These are phyloP conservation scores for Tetranychus truncatus DNA, from an alignment of 2,888 invertebrate species.

Conservation along the genomic window DNA sequence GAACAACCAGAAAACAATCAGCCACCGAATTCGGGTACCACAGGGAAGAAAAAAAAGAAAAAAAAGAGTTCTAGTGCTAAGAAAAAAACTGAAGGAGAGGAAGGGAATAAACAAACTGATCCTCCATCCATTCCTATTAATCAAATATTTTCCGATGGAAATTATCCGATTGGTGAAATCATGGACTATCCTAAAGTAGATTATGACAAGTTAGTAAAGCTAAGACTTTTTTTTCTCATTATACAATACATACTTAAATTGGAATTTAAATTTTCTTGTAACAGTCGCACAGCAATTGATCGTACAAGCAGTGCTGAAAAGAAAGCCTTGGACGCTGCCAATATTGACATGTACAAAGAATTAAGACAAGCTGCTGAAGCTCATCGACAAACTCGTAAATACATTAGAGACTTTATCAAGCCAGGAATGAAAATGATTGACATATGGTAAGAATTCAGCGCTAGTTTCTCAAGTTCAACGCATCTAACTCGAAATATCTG, in stretches of 20 bases:
- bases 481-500: constrained; percentile 5
- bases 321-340: constrained; percentile 67
- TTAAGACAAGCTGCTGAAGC: constrained; percentile 91
- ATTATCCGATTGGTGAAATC: constrained; percentile 74
- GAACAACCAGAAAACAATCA: too few relatives aligned
- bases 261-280: neutral
- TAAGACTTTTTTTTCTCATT: neutral
- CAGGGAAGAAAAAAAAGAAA: constrained; percentile 16
- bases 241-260: neutral
- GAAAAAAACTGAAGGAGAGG: constrained; percentile 17
- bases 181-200: constrained; percentile 53
- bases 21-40: too few relatives aligned
- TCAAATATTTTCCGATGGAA: constrained; percentile 61
- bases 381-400: constrained; percentile 80
- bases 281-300: constrained; percentile 54
- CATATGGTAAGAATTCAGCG: constrained; percentile 46
- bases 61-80: constrained; percentile 14
- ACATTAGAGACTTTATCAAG: constrained; percentile 82
- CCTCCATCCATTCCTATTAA: constrained; percentile 67
- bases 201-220: constrained; percentile 37
- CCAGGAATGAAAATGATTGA: constrained; percentile 98
- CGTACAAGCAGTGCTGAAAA: constrained; percentile 62
- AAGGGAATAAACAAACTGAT: constrained; percentile 40
- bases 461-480: constrained; percentile 17
- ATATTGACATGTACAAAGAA: constrained; percentile 81